These are phyloP conservation scores for Meiosimyza decipiens DNA, from an alignment of 2,888 invertebrate genomes.

Conservation along the genomic window DNA sequence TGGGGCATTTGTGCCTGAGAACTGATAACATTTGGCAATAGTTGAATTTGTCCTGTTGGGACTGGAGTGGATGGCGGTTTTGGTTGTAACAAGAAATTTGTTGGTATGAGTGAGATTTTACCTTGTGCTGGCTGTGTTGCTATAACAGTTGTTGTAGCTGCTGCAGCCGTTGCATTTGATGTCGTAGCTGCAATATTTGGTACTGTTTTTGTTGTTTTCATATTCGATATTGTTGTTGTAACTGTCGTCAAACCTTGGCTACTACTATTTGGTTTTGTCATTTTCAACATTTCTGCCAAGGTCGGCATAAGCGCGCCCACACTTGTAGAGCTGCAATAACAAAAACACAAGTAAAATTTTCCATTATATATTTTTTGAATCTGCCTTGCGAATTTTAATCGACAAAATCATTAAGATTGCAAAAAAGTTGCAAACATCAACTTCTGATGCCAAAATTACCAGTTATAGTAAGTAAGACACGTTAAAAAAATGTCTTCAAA, in stretches of 20 bases:
- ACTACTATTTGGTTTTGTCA: slow-evolving; percentile 49
- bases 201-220: slow-evolving; percentile 33
- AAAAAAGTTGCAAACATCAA: slow-evolving; percentile 15
- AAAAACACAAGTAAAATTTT: too few species aligned
- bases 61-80: slow-evolving; percentile 43
- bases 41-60: slow-evolving; percentile 32
- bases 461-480: slow-evolving; percentile 12
- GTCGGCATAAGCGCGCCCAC: slow-evolving; percentile 47
- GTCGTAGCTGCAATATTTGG: slow-evolving; percentile 37
- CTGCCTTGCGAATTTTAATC: not conserved
- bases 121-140: slow-evolving; percentile 43
- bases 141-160: slow-evolving; percentile 38
- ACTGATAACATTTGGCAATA: slow-evolving; percentile 41
- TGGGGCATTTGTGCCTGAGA: slow-evolving; percentile 38
- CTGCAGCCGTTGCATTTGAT: slow-evolving; percentile 39
- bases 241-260: slow-evolving; percentile 47
- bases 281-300: slow-evolving; percentile 55
- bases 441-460: slow-evolving; percentile 19
- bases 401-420: too few species aligned
- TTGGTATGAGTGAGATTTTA: slow-evolving; percentile 66
- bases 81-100: slow-evolving; percentile 65
- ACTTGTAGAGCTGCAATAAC: slow-evolving; percentile 4
- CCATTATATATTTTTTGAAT: too few species aligned
- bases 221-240: slow-evolving; percentile 32
- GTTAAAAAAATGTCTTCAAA: slow-evolving; percentile 5